A percentile compares a stretch with the other conserved stretches of the same genome.
Conservation (phyloP, 2,888 invertebrate species). For the Xylophagus ater region DNA sequence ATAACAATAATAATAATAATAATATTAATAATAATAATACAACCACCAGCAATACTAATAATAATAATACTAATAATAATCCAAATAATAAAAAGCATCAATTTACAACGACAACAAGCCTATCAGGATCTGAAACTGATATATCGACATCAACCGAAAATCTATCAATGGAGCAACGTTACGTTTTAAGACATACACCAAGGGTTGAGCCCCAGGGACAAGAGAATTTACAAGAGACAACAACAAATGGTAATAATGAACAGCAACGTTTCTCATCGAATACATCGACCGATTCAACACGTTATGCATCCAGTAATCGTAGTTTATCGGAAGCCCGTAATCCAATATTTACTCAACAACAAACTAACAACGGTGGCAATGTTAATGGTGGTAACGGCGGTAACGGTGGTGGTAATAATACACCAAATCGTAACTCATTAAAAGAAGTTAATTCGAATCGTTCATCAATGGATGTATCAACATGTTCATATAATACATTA, state of each 20-base stretch:
- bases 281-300: slow-evolving; percentile 18
- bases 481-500: slow-evolving; percentile 71
- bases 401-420: slow-evolving; percentile 12
- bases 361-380: too few relatives aligned
- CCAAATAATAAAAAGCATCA: too few relatives aligned
- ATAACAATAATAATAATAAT: slow-evolving; percentile 6
- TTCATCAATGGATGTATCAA: slow-evolving; percentile 59
- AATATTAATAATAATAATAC: slow-evolving; percentile 9
- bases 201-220: slow-evolving; percentile 88
- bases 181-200: slow-evolving; percentile 54
- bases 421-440: slow-evolving; percentile 51
- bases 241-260: slow-evolving; percentile 18
- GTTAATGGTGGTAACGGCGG: too few relatives aligned
- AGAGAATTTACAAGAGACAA: slow-evolving; percentile 55
- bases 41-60: slow-evolving; percentile 8
- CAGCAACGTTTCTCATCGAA: slow-evolving; percentile 19
- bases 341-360: slow-evolving; percentile 15
- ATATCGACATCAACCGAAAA: slow-evolving; percentile 85
- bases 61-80: slow-evolving; percentile 9
- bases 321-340: slow-evolving; percentile 20
- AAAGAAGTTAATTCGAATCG: slow-evolving; percentile 49
- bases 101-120: slow-evolving; percentile 20
- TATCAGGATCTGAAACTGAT: slow-evolving; percentile 82
- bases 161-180: slow-evolving; percentile 72
- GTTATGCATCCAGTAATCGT: slow-evolving; percentile 19